Base-by-base conservation (phyloP, 1,140 invertebrate genomes). In the Drosophila yakuba region DNA sequence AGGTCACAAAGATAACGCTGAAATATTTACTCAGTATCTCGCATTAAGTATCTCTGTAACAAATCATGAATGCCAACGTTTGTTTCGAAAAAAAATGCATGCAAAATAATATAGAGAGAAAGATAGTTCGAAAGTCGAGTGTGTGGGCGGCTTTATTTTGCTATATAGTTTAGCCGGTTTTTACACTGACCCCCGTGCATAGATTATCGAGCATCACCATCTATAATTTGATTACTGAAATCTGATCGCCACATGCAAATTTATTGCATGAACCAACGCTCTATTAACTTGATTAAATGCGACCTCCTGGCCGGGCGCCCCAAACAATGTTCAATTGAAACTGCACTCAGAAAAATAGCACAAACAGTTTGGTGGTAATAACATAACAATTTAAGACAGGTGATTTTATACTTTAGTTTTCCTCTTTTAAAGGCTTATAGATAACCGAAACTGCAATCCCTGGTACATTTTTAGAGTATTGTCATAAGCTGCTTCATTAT, bases 261-360 rank as follows among this genome's bases (percentile, higher is more conserved):
- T 75, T 44, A 76, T 74, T 66, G 72, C 73, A 75, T 75, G 73
- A 52, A 35, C 52, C 17, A 36, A 58, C 62, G 73, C 54, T 76
- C 73, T 75, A 76, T 76, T 67, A 76, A 67, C 72, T 67, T 76
- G 73, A 76, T 76, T 76, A 59, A 75, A 50, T 67, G 73, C 61
- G 73, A 57, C 73, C 73, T 76, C 54, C 67, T 75, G 35, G 61
- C 23, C 52, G 55, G 55, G 20, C 48, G 39, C 17, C 15, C 12
- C 60, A 66, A 15, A 54, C 48, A 38, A 10, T 32, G 23, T 39
- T 66, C 35, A 36, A 38, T 41, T 44, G 28, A 39, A 57, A 3
- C 2, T 58, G 43, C 63, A 67, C 63, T 67, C 5, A 8, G 38
- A 10, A 5, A 64, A 64, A 38, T 1, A 28, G 5, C 23, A 28